phyloP scores from a whole-genome alignment of 2,888 invertebrate species.

The Leptinotarsa tumamoca region DNA sequence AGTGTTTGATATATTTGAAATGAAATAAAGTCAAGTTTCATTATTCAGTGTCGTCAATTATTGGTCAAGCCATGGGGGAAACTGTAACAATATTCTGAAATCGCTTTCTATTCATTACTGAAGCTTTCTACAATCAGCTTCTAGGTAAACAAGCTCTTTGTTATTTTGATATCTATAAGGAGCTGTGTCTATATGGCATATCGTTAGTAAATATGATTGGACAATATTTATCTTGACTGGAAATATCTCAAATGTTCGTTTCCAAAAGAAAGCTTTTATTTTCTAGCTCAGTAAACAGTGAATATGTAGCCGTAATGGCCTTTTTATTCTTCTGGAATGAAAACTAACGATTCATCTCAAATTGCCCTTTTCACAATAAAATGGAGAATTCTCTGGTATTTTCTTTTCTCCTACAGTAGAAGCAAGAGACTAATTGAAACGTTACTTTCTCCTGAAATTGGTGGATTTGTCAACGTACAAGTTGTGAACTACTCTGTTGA shows the following conservation, averaged over 20 bases:
- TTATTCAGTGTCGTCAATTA: too few relatives aligned
- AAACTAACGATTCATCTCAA: constrained; percentile 1
- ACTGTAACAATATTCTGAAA: too few relatives aligned
- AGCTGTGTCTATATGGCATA: background rate
- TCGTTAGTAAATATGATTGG: background rate
- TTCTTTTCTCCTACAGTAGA: background rate
- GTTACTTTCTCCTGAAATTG: background rate
- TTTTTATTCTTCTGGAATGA: background rate
- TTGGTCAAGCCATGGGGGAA: too few relatives aligned
- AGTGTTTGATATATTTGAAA: too few relatives aligned
- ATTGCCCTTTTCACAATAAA: background rate
- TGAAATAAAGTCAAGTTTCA: too few relatives aligned
- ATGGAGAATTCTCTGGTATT: background rate
- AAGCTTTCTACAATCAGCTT: too few relatives aligned
- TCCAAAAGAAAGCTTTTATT: background rate
- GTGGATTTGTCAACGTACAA: background rate
- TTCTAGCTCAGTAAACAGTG: background rate
- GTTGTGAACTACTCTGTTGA: background rate
- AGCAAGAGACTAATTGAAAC: background rate
- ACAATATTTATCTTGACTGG: background rate
- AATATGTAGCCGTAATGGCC: background rate
- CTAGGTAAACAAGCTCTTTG: background rate
- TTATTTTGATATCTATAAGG: background rate
- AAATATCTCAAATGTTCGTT: background rate
- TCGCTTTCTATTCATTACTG: too few relatives aligned